Evolutionary conservation across 2,797 vertebrate species (phyloP), one percentile per base, ranked within the genome.

Genomic region (Sebastes aleutianus): DNA sequence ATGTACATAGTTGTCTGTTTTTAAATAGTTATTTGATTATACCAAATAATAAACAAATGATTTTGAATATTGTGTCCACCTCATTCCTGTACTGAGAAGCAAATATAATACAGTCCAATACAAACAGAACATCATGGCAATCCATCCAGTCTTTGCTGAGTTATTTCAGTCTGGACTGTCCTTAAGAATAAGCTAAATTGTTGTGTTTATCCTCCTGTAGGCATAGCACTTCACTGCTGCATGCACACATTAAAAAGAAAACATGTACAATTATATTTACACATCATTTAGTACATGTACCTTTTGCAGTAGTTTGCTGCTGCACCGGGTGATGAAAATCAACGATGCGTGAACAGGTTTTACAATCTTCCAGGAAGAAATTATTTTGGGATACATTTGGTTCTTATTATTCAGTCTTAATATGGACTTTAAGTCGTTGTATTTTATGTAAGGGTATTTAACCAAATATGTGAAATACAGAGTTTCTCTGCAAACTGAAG

Each of bases 11-110:
- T 56, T 29, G 4, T 43, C 13, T 67, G 20, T 76, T 88, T 88
- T 85, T 70, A 73, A 71, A 66, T 62, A 13, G 29, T 50, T 84
- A 36, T 74, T 64, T 79, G 9, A 64, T 39, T 72, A 59, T 76
- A 47, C 67, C 16, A 70, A 54, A 78, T 76, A 85, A 88, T 79
- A 89, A 86, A 85, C 3, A 0, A 26, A 57, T 53, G 3, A 54
- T 76, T 85, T 74, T 3, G 8, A 70, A 71, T 29, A 31, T 22
- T 18, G 29, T 81, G 63, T 70, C 50, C 9, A 32, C 7, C 14
- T 87, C 20, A 27, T 83, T 78, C 10, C 65, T 34, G 53, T 18
- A 39, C 43, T 53, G 18, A 24, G 62, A 43, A 54, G 22, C 12
- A 70, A 20, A 31, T 34, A 68, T 24, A 29, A 27, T 34, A 32